Conservation (phyloP, 1,140 invertebrate species). For the Leptonema lineaticorne region DNA sequence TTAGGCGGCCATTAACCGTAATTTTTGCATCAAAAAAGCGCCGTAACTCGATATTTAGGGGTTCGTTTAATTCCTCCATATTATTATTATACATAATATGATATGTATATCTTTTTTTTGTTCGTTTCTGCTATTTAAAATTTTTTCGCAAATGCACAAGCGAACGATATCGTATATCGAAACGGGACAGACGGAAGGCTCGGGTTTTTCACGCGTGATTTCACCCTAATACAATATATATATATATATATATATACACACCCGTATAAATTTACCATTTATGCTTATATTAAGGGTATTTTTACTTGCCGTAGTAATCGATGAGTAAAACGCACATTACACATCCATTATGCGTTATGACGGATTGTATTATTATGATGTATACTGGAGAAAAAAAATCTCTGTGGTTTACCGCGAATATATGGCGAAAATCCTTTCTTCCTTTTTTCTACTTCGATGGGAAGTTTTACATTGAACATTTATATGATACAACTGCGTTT, state of each 20-base stretch:
- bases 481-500: slow-evolving; percentile 1
- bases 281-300: too few relatives aligned
- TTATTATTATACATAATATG: background rate
- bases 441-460: background rate
- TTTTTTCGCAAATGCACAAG: too few relatives aligned
- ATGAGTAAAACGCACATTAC: slow-evolving; percentile 10
- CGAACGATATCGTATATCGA: slow-evolving; percentile 23
- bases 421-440: too few relatives aligned
- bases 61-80: background rate
- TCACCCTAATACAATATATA: too few relatives aligned
- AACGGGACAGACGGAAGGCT: slow-evolving; percentile 23
- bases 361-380: too few relatives aligned
- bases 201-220: slow-evolving; percentile 18
- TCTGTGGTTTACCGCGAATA: too few relatives aligned
- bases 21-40: slow-evolving; percentile 9
- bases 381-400: too few relatives aligned
- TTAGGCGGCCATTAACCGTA: slow-evolving; percentile 37
- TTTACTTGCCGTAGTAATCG: slow-evolving; percentile 15
- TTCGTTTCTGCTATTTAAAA: too few relatives aligned
- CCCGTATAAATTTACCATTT: too few relatives aligned
- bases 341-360: background rate
- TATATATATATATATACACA: too few relatives aligned
- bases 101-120: background rate
- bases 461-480: background rate
- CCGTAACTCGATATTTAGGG: slow-evolving; percentile 22